Evolutionary conservation across 2,888 invertebrate genomes (phyloP), one percentile per base, ranked within the genome.

Genomic region (Automeris io): DNA sequence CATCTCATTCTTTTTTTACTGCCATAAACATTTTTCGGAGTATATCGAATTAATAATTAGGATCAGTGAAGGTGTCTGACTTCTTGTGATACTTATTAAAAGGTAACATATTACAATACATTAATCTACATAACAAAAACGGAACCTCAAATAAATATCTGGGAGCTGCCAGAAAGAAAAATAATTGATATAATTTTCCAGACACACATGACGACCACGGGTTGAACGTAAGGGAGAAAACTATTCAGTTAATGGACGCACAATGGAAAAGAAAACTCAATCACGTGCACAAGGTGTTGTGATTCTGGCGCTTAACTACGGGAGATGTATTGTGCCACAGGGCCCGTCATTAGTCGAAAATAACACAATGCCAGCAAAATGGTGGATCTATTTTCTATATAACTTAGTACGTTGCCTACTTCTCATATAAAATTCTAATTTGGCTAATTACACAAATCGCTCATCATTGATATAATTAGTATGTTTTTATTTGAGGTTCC

Each of bases 261-360:
- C 79, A 80, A 79, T 81, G 79, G 78, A 71, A 80, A 79, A 77
- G 81, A 80, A 81, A 81, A 80, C 80, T 81, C 79, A 81, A 83
- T 82, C 81, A 81, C 76, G 76, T 73, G 72, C 74, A 74, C 77
- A 71, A 77, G 77, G 74, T 70, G 62, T 72, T 63, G 78, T 77
- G 81, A 85, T 85, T 83, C 80, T 78, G 80, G 77, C 70, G 77
- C 72, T 73, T 81, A 80, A 79, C 78, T 80, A 79, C 76, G 63
- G 55, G 69, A 81, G 77, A 82, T 81, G 79, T 79, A 81, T 82
- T 69, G 75, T 69, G 61, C 69, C 67, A 56, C 61, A 57, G 50
- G 66, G 63, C 63, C 68, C 77, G 70, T 79, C 80, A 83, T 82
- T 82, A 82, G 74, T 69, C 52, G 57, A 51, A 16, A 70, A 70